These are phyloP conservation scores for Drosophila persimilis DNA, from an alignment of 1,140 invertebrate genomes.

Conservation along the genomic window DNA sequence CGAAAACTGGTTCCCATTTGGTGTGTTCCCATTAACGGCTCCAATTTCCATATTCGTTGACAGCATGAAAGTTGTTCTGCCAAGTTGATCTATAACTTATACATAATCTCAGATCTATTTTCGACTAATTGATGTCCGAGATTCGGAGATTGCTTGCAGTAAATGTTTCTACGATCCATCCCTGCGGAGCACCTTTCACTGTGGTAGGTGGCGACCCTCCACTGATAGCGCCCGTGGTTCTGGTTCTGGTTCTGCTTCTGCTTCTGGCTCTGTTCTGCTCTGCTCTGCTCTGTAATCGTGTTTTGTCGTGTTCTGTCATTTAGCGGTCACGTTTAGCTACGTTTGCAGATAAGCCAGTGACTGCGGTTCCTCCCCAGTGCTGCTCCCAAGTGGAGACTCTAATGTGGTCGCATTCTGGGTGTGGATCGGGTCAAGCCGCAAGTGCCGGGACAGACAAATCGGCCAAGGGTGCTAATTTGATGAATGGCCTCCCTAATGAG, in stretches of 20 bases:
- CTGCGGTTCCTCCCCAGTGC: constrained; percentile 2
- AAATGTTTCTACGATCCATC: not conserved
- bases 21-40: constrained; percentile 4
- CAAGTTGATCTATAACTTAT: constrained; percentile 12
- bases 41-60: constrained; percentile 44
- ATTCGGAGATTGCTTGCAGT: not conserved
- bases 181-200: constrained; percentile 31
- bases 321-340: constrained; percentile 59
- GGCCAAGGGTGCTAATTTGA: constrained; percentile 57
- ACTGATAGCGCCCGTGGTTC: constrained; percentile 33
- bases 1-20: constrained; percentile 34
- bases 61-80: constrained; percentile 11
- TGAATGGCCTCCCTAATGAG: constrained; percentile 48
- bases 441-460: constrained; percentile 40
- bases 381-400: not conserved
- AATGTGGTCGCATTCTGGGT: constrained; percentile 4
- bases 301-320: constrained; percentile 57
- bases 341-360: constrained; percentile 42
- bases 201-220: constrained; percentile 2
- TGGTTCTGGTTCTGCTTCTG: not conserved
- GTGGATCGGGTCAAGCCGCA: constrained; percentile 29
- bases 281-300: constrained; percentile 14
- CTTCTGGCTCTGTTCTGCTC: not conserved
- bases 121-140: constrained; percentile 4
- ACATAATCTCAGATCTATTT: constrained; percentile 13